Evolutionary conservation across 2,113 vertebrate genomes (phyloP).

Genomic region (Mionectes macconnelli): DNA sequence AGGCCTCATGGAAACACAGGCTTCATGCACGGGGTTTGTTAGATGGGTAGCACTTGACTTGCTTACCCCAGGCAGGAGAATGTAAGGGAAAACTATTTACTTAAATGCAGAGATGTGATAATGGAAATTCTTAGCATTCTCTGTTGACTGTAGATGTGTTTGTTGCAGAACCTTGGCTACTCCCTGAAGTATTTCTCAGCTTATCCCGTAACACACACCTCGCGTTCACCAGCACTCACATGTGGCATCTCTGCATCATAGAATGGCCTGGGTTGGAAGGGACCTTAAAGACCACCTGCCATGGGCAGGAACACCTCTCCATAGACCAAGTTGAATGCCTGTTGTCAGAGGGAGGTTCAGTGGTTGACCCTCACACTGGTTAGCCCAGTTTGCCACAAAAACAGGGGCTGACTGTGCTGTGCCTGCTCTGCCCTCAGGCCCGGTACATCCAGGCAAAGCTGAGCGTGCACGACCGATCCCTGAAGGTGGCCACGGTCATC

Average conservation of each 20-base stretch:
- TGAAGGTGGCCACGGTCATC: conserved; percentile 95
- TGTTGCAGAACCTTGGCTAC: not conserved
- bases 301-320: not conserved
- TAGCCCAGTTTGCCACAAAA: not conserved
- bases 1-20: not conserved
- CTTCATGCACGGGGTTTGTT: not conserved
- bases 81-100: not conserved
- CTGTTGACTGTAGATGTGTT: not conserved
- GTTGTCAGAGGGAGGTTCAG: not conserved
- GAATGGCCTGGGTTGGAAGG: accelerated
- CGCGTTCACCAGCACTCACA: accelerated
- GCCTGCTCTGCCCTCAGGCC: conserved; percentile 73
- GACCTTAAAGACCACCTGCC: accelerated
- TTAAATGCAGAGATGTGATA: not conserved
- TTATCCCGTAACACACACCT: not conserved
- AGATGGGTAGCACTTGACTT: not conserved
- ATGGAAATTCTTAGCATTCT: not conserved
- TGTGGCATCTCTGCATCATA: not conserved
- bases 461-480: conserved; percentile 93
- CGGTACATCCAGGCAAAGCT: conserved; percentile 95
- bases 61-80: not conserved
- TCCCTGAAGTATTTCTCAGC: not conserved
- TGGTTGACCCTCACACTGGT: not conserved
- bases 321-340: accelerated
- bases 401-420: not conserved